Evolutionary conservation across 2,113 vertebrate species (phyloP).

Genomic region (Trematocara zebra): DNA sequence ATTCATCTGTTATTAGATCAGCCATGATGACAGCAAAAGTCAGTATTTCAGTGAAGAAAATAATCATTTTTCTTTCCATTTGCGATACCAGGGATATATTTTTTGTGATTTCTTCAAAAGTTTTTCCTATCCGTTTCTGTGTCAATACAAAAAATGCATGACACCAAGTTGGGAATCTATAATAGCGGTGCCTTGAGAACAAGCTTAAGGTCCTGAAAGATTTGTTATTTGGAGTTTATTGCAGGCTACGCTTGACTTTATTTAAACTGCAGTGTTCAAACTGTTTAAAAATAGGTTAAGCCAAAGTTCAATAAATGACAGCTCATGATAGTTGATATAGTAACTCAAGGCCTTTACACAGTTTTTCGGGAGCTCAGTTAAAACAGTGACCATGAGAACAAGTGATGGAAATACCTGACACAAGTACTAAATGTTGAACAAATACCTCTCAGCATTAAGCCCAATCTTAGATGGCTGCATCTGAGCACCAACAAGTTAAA

Average conservation of each 20-base stretch:
- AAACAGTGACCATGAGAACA: not conserved
- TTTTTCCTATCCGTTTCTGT: not conserved
- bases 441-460: not conserved
- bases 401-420: not conserved
- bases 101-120: not conserved
- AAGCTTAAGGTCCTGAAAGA: not conserved
- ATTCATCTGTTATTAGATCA: not conserved
- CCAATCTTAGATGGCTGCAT: fast-evolving
- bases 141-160: not conserved
- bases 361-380: not conserved
- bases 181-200: not conserved
- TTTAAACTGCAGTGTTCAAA: not conserved
- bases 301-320: not conserved
- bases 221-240: not conserved
- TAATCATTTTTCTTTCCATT: not conserved
- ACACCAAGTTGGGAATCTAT: fast-evolving
- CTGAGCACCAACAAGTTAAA: not conserved
- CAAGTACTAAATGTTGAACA: not conserved
- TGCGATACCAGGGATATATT: not conserved
- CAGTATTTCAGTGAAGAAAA: not conserved
- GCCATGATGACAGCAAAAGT: not conserved
- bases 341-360: not conserved
- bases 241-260: not conserved
- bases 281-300: not conserved
- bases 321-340: not conserved